Evolutionary conservation across 2,797 vertebrate species (phyloP), one percentile per base, ranked within the genome.

Genomic region (Apogon hyalosoma): DNA sequence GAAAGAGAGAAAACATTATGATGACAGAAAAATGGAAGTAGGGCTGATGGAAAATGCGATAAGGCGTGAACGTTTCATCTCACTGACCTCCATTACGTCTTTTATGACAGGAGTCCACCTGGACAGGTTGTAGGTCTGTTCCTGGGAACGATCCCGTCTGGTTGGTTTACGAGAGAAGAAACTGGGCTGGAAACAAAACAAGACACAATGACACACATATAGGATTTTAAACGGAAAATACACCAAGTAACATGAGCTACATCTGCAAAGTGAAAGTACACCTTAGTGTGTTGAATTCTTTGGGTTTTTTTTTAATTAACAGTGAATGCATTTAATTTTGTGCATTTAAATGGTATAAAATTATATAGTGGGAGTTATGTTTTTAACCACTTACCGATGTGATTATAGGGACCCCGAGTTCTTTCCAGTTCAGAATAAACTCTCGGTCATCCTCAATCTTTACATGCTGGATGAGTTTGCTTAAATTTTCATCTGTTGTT

Each of bases 21-120:
- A 24, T 38, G 1, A 31, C 46, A 13, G 12, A 61, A 8, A 41
- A 39, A 48, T 3, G 2, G 47, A 4, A 36, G 3, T 7, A 28
- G 24, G 19, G 24, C 14, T 7, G 21, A 4, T 6, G 18, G 0
- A 31, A 40, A 0, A 46, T 11, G n/a, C n/a, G 10, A 60, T 4
- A 59, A 15, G 48, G 56, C 6, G 15, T 2, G 18, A 3, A 12
- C 7, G 60, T 21, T 8, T 11, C 3, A 2, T 33, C 19, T 28
- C 36, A 84, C 88, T 83, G 46, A 98, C 97, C 96, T 99, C 97
- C 95, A 99, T 97, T 51, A 99, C 79, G 63, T 99, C 98, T 87
- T 99, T 99, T 84, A 99, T 94, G 71, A 97, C 63, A 6, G 98
- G 97, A 0, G 94, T 97, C 98, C 98, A 99, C 49, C 98, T 94